Base-by-base conservation (phyloP, 23 tunicate species). In the Oikopleura dioica region DNA sequence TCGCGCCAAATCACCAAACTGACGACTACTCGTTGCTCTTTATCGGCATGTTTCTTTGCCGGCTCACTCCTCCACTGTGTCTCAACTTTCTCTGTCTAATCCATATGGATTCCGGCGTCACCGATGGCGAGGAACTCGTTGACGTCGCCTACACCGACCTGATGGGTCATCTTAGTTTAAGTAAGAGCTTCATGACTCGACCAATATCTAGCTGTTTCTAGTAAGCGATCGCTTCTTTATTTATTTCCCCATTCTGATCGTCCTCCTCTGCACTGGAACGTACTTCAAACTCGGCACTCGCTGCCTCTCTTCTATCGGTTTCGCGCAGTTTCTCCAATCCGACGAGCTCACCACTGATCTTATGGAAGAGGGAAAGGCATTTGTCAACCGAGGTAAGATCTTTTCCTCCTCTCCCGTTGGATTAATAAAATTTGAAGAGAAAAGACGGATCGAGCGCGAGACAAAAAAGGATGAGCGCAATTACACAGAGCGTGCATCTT, bases 1-100 rank as follows among this genome's bases (percentile, higher is more conserved):
- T 94, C 32, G 99, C 99, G 36, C 85, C 88, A 23, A 94, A 94
- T 59, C 99, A 94, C 75, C 99, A 94, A 76, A 94, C 99, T 4
- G 84, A 94, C 67, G 99, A 94, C 44, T 68, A 94, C 23, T 83
- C 88, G 68, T 68, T 94, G 37, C 78, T 94, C 37, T 94, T 94
- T 77, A 94, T 94, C 35, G 99, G 99, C 63, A 94, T 86, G 95
- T 86, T 44, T 86, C 76, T 91, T 36, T 85, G 97, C 37, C 84
- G 97, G 31, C 82, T 91, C 0, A 91, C 97, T 33, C 80, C 97
- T 38, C 97, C 97, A 33, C 69, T 91, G 37, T 91, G 97, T 76
- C 76, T 91, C 37, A 91, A 91, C 51, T 91, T 91, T 68, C 87
- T 91, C 21, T 92, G 97, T 28, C 68, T 91, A 35, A 91, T 91